These are phyloP conservation scores for Poecile atricapillus DNA, from an alignment of 2,113 vertebrate species.

Conservation along the genomic window DNA sequence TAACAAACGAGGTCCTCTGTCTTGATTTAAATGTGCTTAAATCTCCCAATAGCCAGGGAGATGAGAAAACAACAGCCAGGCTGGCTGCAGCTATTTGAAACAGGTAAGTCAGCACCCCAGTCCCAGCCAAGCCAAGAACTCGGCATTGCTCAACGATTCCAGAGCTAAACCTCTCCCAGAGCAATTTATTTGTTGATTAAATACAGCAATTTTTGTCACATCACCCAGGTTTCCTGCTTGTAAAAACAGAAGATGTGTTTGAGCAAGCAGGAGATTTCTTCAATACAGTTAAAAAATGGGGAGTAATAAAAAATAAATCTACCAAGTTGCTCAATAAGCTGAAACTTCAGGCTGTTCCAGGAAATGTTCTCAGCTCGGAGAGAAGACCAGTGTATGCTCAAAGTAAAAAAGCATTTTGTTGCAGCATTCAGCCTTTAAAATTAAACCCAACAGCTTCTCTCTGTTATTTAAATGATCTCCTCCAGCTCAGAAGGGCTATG, in stretches of 20 bases:
- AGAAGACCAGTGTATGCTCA: not conserved
- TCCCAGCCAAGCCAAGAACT: not conserved
- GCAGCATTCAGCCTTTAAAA: not conserved
- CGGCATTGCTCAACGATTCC: not conserved
- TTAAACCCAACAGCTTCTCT: not conserved
- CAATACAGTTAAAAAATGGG: not conserved
- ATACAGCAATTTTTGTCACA: slow-evolving; percentile 27
- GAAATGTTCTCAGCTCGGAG: not conserved
- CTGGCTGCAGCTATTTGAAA: not conserved
- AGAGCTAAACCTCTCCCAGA: slow-evolving; percentile 9
- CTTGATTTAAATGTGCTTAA: not conserved
- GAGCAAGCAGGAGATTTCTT: slow-evolving; percentile 3
- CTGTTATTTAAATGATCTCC: slow-evolving; percentile 18
- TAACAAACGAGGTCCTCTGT: not conserved
- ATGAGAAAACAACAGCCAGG: not conserved
- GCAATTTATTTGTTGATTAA: slow-evolving; percentile 24
- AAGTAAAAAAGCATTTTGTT: slow-evolving; percentile 3
- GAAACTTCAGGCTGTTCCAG: slow-evolving; percentile 16
- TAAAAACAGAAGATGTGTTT: slow-evolving; percentile 20
- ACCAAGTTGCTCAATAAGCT: slow-evolving; percentile 21
- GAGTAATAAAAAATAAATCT: not conserved
- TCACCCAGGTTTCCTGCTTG: not conserved
- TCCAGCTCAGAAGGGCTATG: not conserved
- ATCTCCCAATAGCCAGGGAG: not conserved
- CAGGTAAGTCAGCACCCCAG: not conserved